Percentiles rank a stretch among this genome's conserved stretches.
Evolutionary conservation across 2,888 invertebrate genomes (phyloP).

Genomic region (Gymnocheta viridis): DNA sequence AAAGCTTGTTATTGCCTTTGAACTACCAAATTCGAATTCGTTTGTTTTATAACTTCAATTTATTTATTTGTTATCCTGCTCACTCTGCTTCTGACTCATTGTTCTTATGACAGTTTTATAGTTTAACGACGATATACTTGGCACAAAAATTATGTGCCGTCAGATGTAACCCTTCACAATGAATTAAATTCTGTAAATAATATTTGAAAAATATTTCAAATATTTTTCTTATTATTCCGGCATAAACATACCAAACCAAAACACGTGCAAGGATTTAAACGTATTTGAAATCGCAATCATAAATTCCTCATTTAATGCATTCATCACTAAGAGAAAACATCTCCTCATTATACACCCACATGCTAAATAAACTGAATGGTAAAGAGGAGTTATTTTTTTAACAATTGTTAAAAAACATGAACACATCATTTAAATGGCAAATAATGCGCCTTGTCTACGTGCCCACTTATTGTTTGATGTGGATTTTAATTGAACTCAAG

Average conservation of each 20-base stretch:
- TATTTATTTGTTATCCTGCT: neutral
- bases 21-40: neutral
- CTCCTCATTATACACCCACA: slow-evolving; percentile 70
- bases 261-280: slow-evolving; percentile 69
- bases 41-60: neutral
- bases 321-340: slow-evolving; percentile 15
- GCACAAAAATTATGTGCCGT: slow-evolving; percentile 26
- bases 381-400: slow-evolving; percentile 24
- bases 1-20: neutral
- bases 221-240: slow-evolving; percentile 43
- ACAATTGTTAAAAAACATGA: slow-evolving; percentile 48
- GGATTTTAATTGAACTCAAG: slow-evolving; percentile 81
- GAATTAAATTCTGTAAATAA: slow-evolving; percentile 14
- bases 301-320: slow-evolving; percentile 32
- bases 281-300: slow-evolving; percentile 26
- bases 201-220: slow-evolving; percentile 58
- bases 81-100: neutral
- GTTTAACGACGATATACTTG: slow-evolving; percentile 24
- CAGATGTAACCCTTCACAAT: slow-evolving; percentile 56
- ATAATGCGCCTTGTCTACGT: slow-evolving; percentile 75
- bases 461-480: slow-evolving; percentile 80
- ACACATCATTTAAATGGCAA: slow-evolving; percentile 38
- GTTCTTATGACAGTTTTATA: neutral
- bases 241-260: slow-evolving; percentile 63
- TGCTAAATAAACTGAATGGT: slow-evolving; percentile 59